A percentile compares a stretch with the other conserved stretches of the same genome.
Conservation (phyloP, 2,797 vertebrate species). For the Sarcoramphus papa region DNA sequence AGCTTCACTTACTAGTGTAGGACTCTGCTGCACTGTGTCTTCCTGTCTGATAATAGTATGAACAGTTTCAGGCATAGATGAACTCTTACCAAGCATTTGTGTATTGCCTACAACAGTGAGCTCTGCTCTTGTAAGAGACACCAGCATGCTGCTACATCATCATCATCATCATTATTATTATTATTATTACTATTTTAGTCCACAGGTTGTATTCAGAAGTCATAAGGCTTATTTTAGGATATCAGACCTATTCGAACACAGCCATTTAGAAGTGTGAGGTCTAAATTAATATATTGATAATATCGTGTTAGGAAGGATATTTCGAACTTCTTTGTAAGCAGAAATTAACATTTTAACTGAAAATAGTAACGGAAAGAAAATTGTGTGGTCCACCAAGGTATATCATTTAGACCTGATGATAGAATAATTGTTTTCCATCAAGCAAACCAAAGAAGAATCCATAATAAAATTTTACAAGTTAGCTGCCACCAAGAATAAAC, state of each 20-base stretch:
- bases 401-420: slow-evolving; percentile 68
- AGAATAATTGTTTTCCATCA: slow-evolving; percentile 74
- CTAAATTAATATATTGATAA: not conserved
- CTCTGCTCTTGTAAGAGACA: not conserved
- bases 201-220: not conserved
- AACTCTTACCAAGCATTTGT: not conserved
- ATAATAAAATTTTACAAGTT: slow-evolving; percentile 84
- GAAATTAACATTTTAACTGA: slow-evolving; percentile 13
- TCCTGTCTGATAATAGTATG: not conserved
- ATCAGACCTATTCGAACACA: not conserved
- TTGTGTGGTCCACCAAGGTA: slow-evolving; percentile 13
- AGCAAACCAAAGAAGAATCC: slow-evolving; percentile 72
- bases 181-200: not conserved
- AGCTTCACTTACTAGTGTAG: not conserved
- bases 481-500: slow-evolving; percentile 77
- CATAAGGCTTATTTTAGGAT: not conserved
- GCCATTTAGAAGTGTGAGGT: not conserved
- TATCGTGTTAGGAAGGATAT: not conserved
- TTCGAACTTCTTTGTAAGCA: not conserved
- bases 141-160: not conserved
- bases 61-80: not conserved
- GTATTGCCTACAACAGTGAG: not conserved
- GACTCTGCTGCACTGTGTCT: not conserved
- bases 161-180: no score
- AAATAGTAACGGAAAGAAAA: slow-evolving; percentile 20